Evolutionary conservation across 2,113 vertebrate genomes (phyloP), one percentile per base, ranked within the genome.

Genomic region (Aptenodytes patagonicus): DNA sequence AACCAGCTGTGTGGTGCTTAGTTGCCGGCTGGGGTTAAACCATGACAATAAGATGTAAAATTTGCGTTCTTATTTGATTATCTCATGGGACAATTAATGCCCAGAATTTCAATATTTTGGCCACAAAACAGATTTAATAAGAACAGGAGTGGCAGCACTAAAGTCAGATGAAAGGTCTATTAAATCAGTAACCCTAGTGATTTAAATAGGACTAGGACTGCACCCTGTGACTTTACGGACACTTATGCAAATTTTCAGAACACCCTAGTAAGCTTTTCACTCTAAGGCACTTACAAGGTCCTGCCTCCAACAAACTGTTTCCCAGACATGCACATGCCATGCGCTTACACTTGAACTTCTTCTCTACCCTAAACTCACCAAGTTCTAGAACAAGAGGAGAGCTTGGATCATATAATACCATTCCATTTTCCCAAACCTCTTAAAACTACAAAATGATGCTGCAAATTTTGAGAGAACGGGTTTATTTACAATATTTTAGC

Each of bases 151-250:
- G 46, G 75, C 49, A 95, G 87, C 66, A 69, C 46, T 70, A 14
- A 94, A 94, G 70, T 91, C 90, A 93, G 79, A 91, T 25, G 22
- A 82, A 89, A 93, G 83, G 93, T 96, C 89, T 90, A 94, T 95
- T 92, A 97, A 95, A 97, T 96, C 95, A 95, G 91, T 88, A 94
- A 93, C 96, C 83, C 91, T 47, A 94, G 89, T 95, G 82, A 97
- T 95, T 97, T 97, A 91, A 95, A 85, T 31, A 93, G 82, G 60
- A 79, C 84, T 95, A 83, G 51, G 49, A 86, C 47, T 95, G 84
- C 71, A 90, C 91, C 84, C 75, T 90, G 84, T 91, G 93, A 95
- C 96, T 97, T 95, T 83, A 93, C 0, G 0, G 87, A 90, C 52
- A 89, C 75, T 94, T 91, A 94, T 93, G 95, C 82, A 94, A 96